phyloP scores from a whole-genome alignment of 2,888 invertebrate genomes.

The Hanleya hanleyi region DNA sequence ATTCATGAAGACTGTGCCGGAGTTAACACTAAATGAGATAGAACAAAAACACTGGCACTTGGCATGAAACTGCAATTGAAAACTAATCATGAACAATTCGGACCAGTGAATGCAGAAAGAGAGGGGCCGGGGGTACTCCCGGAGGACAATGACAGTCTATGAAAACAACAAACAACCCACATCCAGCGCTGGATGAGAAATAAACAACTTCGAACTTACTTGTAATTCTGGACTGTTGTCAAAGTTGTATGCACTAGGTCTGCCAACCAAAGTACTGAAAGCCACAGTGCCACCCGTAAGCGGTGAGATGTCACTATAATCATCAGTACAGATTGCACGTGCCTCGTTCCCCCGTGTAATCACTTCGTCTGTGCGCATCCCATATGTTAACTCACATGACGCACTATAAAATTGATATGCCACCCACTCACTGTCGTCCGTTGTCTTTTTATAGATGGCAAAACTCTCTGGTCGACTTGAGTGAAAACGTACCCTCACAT shows the following conservation, averaged over 20 bases:
- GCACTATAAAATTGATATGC: constrained; percentile 81
- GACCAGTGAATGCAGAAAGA: too few species aligned
- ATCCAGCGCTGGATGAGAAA: too few species aligned
- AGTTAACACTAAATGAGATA: too few species aligned
- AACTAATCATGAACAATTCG: too few species aligned
- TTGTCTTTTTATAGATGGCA: constrained; percentile 90
- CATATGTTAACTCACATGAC: constrained; percentile 93
- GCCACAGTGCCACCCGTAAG: constrained; percentile 94
- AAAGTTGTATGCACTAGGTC: constrained; percentile 94
- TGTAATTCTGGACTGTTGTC: constrained; percentile 92
- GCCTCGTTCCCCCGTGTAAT: constrained; percentile 88
- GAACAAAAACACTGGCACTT: too few species aligned
- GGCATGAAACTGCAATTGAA: too few species aligned
- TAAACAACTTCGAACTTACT: constrained; percentile 76
- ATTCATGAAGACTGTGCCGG: too few species aligned
- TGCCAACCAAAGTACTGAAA: constrained; percentile 94
- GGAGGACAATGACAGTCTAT: too few species aligned
- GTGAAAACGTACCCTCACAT: constrained; percentile 93
- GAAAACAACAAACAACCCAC: too few species aligned
- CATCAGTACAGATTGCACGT: constrained; percentile 96
- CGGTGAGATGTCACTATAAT: constrained; percentile 98
- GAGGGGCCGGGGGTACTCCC: too few species aligned
- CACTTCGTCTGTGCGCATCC: constrained; percentile 78
- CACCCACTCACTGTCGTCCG: constrained; percentile 80
- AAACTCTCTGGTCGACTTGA: constrained; percentile 98